Evolutionary conservation across 37 sponge, comb jelly and placozoan genomes (phyloP).

Genomic region (Agelas oroides): DNA sequence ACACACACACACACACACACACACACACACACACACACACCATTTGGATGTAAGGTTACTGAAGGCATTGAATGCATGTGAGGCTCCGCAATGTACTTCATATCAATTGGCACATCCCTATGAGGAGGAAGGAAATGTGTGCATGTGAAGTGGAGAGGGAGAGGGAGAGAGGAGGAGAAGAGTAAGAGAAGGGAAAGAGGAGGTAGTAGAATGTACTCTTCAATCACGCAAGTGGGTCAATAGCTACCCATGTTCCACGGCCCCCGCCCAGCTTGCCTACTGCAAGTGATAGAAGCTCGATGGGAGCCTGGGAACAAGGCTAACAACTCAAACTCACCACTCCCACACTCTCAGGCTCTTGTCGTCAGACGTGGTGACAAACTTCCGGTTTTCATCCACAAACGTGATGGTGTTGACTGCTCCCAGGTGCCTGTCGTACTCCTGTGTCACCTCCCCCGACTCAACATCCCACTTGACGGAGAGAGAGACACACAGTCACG

Average conservation of each 20-base stretch:
- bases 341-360: constrained; percentile 99
- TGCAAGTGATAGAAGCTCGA: too few species aligned
- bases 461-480: constrained; percentile 83
- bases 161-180: too few species aligned
- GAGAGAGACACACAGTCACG: too few species aligned
- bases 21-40: constrained; percentile 56
- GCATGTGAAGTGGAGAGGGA: too few species aligned
- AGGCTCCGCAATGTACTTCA: constrained; percentile 98
- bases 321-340: constrained; percentile 74
- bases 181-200: too few species aligned
- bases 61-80: constrained; percentile 96
- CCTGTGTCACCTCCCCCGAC: constrained; percentile 91
- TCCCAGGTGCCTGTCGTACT: constrained; percentile 99
- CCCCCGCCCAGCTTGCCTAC: too few species aligned
- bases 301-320: too few species aligned
- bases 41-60: constrained; percentile 80
- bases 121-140: background rate
- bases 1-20: too few species aligned
- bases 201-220: too few species aligned
- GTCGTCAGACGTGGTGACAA: constrained; percentile 99
- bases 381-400: constrained; percentile 94
- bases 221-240: background rate
- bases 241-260: too few species aligned
- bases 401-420: constrained; percentile 98
- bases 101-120: constrained; percentile 97